These are phyloP conservation scores for Drosophila lini DNA, from an alignment of 1,140 invertebrate genomes.

Conservation along the genomic window DNA sequence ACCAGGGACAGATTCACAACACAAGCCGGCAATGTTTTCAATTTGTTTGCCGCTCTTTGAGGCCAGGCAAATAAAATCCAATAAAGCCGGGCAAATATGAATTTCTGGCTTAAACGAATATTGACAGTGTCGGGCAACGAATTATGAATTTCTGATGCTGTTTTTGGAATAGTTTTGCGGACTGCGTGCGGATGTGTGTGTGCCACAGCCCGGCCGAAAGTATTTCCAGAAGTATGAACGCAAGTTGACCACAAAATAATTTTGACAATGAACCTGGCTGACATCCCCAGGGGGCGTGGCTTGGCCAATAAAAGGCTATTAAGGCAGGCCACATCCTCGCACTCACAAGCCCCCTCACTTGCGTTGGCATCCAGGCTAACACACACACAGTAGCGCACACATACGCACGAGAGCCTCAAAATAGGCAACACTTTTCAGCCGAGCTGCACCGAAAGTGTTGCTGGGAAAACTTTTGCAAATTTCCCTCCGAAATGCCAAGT, in stretches of 20 bases:
- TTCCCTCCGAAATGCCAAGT: constrained; percentile 79
- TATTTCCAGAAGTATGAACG: constrained; percentile 73
- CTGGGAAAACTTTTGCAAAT: constrained; percentile 71
- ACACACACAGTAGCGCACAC: constrained; percentile 5
- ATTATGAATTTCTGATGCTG: constrained; percentile 34
- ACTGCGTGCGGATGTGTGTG: background rate
- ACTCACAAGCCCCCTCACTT: constrained; percentile 6
- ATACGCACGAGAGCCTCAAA: constrained; percentile 39
- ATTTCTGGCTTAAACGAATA: constrained; percentile 7
- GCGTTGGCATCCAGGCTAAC: constrained; percentile 26
- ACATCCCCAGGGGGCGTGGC: constrained; percentile 25
- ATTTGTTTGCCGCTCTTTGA: constrained; percentile 22
- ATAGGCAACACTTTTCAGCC: constrained; percentile 76
- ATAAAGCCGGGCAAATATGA: constrained; percentile 11
- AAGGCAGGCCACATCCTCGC: constrained; percentile 51
- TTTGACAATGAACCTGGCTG: constrained; percentile 76
- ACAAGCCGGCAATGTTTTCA: constrained; percentile 1
- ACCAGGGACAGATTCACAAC: background rate
- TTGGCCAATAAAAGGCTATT: constrained; percentile 70
- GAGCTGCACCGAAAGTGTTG: constrained; percentile 70
- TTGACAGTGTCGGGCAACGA: constrained; percentile 23
- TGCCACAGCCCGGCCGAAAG: constrained; percentile 4
- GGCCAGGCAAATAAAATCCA: constrained; percentile 26
- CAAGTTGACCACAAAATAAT: constrained; percentile 82
- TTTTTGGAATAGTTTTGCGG: constrained; percentile 18